These are phyloP conservation scores for Megalops cyprinoides DNA, from an alignment of 2,797 vertebrate genomes.

Conservation along the genomic window DNA sequence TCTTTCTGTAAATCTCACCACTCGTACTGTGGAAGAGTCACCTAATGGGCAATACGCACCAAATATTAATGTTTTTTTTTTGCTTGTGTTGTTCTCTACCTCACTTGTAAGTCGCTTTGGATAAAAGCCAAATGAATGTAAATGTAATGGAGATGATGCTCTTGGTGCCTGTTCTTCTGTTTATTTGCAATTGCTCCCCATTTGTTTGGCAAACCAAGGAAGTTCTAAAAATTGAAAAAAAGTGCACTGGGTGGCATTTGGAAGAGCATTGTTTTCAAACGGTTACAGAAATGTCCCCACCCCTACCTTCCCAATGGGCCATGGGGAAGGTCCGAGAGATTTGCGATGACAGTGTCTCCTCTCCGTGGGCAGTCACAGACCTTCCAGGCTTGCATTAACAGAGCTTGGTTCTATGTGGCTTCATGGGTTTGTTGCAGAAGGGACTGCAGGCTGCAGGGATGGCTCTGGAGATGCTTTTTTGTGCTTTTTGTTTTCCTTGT, in stretches of 20 bases:
- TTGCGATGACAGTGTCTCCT: slow-evolving; percentile 10
- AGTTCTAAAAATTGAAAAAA: not conserved
- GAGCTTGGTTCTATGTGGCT: not conserved
- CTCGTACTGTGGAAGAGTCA: not conserved
- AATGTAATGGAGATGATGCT: not conserved
- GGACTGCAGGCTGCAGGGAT: not conserved
- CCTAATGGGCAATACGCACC: not conserved
- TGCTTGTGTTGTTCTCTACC: too few species aligned
- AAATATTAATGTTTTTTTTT: too few species aligned
- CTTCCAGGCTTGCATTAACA: not conserved
- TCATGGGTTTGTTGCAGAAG: not conserved
- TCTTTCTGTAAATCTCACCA: not conserved
- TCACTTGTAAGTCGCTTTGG: too few species aligned
- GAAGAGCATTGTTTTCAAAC: not conserved
- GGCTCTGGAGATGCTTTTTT: too few species aligned
- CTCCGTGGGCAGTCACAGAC: slow-evolving; percentile 9
- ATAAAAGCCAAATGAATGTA: too few species aligned
- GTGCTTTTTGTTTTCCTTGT: too few species aligned
- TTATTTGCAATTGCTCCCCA: not conserved
- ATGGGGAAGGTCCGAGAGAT: not conserved
- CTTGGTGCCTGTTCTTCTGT: too few species aligned
- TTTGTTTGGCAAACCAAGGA: not conserved
- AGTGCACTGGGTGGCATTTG: slow-evolving; percentile 3
- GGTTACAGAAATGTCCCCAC: not conserved
- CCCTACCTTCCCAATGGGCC: not conserved